A percentile compares a stretch with the other conserved stretches of the same genome.
These are phyloP conservation scores for Pachliopta kotzebuea DNA, from an alignment of 2,888 invertebrate genomes.

Conservation along the genomic window DNA sequence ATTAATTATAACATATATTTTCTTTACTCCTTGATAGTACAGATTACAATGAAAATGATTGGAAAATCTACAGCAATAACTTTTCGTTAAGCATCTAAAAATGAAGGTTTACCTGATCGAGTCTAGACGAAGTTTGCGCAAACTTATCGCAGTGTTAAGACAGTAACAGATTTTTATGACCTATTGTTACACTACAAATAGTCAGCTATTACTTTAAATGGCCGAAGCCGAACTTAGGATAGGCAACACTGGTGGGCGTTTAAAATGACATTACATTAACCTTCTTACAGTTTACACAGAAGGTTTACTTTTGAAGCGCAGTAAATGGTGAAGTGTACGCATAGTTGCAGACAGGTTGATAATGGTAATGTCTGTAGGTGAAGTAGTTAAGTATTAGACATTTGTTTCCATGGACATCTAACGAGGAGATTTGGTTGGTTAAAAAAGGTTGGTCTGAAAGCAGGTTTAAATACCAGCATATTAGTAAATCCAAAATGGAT, in stretches of 20 bases:
- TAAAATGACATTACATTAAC: neutral
- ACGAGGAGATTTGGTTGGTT: conserved; percentile 2
- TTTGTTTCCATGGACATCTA: conserved; percentile 20
- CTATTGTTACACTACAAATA: conserved; percentile 25
- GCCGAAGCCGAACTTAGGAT: conserved; percentile 11
- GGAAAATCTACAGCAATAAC: neutral
- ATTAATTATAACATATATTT: no score
- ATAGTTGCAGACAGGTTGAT: conserved; percentile 9
- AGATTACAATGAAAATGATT: no score
- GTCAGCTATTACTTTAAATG: conserved; percentile 20
- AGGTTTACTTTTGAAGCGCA: neutral
- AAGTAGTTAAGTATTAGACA: conserved; percentile 19
- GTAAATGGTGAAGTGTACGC: neutral
- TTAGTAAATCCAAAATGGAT: no score
- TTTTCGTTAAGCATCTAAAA: neutral
- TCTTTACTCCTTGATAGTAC: no score
- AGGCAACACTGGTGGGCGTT: neutral
- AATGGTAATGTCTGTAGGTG: conserved; percentile 22
- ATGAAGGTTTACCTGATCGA: neutral
- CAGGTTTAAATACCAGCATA: no score
- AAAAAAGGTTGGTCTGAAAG: neutral
- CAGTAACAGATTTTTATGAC: conserved; percentile 17
- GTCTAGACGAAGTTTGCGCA: neutral
- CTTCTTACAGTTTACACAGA: neutral
- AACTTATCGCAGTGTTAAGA: conserved; percentile 12